Evolutionary conservation across 1,140 invertebrate species (phyloP).

Genomic region (Saccostrea cuccullata): DNA sequence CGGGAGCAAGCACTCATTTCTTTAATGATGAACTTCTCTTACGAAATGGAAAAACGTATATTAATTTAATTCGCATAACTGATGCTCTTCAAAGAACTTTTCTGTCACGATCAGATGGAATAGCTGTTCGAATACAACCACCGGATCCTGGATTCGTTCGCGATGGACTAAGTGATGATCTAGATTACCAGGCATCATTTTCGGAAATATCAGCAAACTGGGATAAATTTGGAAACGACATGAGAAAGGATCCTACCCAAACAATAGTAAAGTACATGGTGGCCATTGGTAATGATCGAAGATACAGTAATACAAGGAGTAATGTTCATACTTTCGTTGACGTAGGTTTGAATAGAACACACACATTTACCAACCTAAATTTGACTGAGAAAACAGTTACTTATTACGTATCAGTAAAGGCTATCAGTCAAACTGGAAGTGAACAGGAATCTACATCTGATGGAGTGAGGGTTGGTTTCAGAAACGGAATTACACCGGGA

Average conservation of each 20-base stretch:
- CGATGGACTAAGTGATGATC: constrained; percentile 56
- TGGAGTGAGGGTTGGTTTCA: constrained; percentile 60
- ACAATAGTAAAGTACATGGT: constrained; percentile 60
- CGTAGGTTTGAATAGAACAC: constrained; percentile 54
- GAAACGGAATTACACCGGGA: constrained; percentile 53
- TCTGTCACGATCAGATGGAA: constrained; percentile 55
- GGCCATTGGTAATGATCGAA: constrained; percentile 58
- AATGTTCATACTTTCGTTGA: constrained; percentile 60
- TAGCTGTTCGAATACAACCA: constrained; percentile 58
- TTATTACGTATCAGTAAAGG: constrained; percentile 64
- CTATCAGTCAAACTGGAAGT: constrained; percentile 60
- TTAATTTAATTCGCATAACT: constrained; percentile 49
- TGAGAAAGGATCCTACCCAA: constrained; percentile 53
- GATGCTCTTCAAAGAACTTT: constrained; percentile 61
- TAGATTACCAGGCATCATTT: constrained; percentile 56
- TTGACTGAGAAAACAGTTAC: constrained; percentile 58
- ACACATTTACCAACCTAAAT: constrained; percentile 57
- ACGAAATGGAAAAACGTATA: constrained; percentile 58
- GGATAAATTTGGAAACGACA: constrained; percentile 55
- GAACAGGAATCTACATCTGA: constrained; percentile 56
- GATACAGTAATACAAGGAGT: constrained; percentile 43
- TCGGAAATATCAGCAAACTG: constrained; percentile 58
- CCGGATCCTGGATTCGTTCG: constrained; percentile 54
- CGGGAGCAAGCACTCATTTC: constrained; percentile 27
- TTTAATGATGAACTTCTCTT: constrained; percentile 56